Evolutionary conservation across 2,888 invertebrate genomes (phyloP), one percentile per base, ranked within the genome.

Genomic region (Macaria notata): DNA sequence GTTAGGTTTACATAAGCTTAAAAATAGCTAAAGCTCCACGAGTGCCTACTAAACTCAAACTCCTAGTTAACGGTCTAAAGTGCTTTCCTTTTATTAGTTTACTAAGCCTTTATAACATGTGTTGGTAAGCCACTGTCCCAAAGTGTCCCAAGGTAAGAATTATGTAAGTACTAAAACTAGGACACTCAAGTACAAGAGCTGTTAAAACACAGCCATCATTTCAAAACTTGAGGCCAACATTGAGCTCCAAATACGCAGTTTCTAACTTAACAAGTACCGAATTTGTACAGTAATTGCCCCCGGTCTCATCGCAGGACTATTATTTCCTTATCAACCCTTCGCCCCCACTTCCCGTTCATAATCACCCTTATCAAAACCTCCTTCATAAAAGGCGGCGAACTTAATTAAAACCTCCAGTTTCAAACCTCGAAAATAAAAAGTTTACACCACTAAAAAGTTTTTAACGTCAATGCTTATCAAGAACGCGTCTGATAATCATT

Each of bases 271-370:
- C 51, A 48, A 59, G 54, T 33, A 52, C 54, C 42, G 47, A 55
- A 49, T 44, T 59, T 62, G 56, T 58, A 45, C 45, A 61, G 71
- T 72, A 73, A 70, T 74, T 77, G 72, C 71, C 72, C 76, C 72
- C 73, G 72, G 73, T 80, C 84, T 85, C 81, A 81, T 78, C 78
- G 76, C 70, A 70, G 69, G 68, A 36, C 54, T 80, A 83, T 88
- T 86, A 86, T 83, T 83, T 75, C 70, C 79, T 87, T 86, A 86
- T 88, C 86, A 81, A 68, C 73, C 75, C 74, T 82, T 81, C 79
- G 76, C 72, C 82, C 80, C 79, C 76, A 78, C 76, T 77, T 81
- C 78, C 76, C 79, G 79, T 85, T 84, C 80, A 82, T 84, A 84
- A 86, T 83, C 81, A 81, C 73, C 74, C 79, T 86, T 86, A 88